Percentiles rank a stretch among this genome's conserved stretches.
Conservation (phyloP, 2,888 invertebrate genomes). For the Campoplex nolae region DNA sequence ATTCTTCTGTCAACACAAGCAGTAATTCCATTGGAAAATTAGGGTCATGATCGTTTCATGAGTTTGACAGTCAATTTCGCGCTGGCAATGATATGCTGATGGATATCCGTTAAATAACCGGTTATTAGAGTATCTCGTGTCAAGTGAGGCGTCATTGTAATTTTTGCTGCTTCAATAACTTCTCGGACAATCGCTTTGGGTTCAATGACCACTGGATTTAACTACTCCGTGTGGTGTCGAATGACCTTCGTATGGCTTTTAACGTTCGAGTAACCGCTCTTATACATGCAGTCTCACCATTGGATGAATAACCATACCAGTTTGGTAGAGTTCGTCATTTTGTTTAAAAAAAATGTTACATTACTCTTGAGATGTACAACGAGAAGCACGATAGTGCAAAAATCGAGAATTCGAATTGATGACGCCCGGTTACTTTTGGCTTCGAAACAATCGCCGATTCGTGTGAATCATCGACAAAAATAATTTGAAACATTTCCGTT, state of each 20-base stretch:
- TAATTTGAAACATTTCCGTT: background rate
- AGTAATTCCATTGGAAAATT: background rate
- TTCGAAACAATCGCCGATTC: background rate
- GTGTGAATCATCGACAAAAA: background rate
- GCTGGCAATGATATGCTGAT: background rate
- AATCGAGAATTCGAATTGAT: background rate
- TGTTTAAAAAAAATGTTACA: background rate
- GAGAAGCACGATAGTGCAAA: background rate
- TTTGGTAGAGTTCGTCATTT: background rate
- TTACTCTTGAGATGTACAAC: background rate
- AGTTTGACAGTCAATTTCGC: background rate
- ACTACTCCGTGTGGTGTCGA: background rate
- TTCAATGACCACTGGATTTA: background rate
- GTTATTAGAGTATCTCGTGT: background rate
- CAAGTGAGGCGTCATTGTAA: background rate
- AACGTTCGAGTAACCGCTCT: background rate
- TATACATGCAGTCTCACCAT: background rate
- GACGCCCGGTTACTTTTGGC: background rate
- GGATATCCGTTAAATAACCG: background rate
- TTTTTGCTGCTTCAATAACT: background rate
- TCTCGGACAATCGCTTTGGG: background rate
- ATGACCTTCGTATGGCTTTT: background rate
- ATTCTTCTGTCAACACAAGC: background rate
- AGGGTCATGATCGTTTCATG: background rate
- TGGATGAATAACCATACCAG: background rate